Conservation (phyloP, 2,113 vertebrate species). For the Hucho hucho region DNA sequence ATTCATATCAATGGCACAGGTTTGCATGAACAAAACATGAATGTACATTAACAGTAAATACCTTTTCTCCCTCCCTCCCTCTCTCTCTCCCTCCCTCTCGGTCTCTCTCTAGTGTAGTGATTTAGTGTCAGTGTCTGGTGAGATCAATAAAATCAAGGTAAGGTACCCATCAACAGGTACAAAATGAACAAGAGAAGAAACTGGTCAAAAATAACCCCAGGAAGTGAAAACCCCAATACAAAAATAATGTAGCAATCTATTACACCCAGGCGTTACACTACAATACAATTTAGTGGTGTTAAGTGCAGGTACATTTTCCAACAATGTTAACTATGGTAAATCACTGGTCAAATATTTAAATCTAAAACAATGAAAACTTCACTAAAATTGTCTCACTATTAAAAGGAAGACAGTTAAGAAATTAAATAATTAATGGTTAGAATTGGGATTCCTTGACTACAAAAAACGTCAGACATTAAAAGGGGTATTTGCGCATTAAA, state of each 20-base stretch:
- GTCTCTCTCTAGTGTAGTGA: neutral
- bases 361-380: neutral
- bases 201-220: too few relatives aligned
- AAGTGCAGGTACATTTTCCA: neutral
- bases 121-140: neutral
- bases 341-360: neutral
- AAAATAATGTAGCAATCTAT: too few relatives aligned
- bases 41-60: slow-evolving; percentile 5
- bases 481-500: neutral
- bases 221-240: too few relatives aligned
- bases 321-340: neutral
- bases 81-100: fast-evolving
- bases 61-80: neutral
- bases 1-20: neutral
- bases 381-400: neutral
- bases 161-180: neutral
- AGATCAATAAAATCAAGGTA: neutral
- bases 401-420: neutral
- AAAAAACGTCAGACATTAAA: neutral
- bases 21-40: neutral
- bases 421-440: too few relatives aligned
- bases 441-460: too few relatives aligned
- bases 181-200: neutral
- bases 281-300: too few relatives aligned
- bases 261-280: too few relatives aligned